Evolutionary conservation across 2,113 vertebrate species (phyloP).

Genomic region (Haemorhous mexicanus): DNA sequence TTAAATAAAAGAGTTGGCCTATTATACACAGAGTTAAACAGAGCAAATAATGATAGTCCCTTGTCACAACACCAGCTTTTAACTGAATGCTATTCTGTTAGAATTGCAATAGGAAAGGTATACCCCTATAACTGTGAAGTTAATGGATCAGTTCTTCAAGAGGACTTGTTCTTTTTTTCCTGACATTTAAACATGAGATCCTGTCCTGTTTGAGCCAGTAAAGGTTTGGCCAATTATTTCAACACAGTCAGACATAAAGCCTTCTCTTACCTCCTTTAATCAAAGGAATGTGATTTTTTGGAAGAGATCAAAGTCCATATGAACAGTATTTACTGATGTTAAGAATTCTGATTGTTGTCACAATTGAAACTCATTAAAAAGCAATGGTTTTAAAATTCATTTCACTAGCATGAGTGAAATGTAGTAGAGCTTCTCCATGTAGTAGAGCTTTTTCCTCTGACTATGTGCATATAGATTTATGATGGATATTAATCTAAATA

Average conservation of each 20-base stretch:
- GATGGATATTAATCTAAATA: not conserved
- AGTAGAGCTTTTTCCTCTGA: not conserved
- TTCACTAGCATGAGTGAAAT: not conserved
- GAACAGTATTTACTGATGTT: not conserved
- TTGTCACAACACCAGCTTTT: not conserved
- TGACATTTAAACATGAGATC: not conserved
- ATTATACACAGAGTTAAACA: not conserved
- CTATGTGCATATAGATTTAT: not conserved
- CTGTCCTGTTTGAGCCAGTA: not conserved
- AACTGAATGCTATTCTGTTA: not conserved
- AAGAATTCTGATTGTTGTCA: not conserved
- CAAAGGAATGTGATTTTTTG: not conserved
- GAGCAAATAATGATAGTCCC: not conserved
- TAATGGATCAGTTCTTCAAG: not conserved
- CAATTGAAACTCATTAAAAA: not conserved
- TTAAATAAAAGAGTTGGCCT: not conserved
- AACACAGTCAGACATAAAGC: not conserved
- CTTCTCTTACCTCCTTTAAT: not conserved
- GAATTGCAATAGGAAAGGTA: not conserved
- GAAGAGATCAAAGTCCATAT: not conserved
- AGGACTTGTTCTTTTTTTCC: not conserved
- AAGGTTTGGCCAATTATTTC: not conserved
- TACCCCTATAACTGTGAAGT: not conserved
- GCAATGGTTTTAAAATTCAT: not conserved
- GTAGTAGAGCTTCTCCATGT: not conserved